Percentiles rank a stretch among this genome's conserved stretches.
Conservation (phyloP, 2,888 invertebrate genomes). For the Drosophila picticornis region DNA sequence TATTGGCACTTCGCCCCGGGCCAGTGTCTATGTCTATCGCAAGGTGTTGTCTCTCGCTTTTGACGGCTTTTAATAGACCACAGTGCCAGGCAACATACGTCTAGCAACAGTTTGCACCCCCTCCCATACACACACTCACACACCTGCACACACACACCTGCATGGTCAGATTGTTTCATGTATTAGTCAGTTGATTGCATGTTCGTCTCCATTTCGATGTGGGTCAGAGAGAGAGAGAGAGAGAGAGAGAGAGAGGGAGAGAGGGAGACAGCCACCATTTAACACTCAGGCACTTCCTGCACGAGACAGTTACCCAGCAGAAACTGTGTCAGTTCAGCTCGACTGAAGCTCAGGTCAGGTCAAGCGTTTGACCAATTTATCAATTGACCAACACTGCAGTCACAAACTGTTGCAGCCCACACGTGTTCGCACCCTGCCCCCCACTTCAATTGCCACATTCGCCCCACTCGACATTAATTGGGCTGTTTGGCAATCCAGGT, state of each 20-base stretch:
- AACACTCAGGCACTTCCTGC: constrained; percentile 30
- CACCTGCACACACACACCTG: constrained; percentile 8
- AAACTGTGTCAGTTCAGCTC: constrained; percentile 41
- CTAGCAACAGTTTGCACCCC: constrained; percentile 10
- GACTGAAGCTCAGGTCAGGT: constrained; percentile 33
- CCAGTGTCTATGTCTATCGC: constrained; percentile 16
- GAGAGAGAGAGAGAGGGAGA: not conserved
- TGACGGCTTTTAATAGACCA: constrained; percentile 41
- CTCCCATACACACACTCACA: constrained; percentile 14
- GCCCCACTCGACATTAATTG: constrained; percentile 11
- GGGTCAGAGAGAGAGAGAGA: not conserved
- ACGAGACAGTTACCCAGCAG: not conserved
- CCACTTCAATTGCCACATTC: not conserved
- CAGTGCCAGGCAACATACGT: not conserved
- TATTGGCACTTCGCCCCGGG: constrained; percentile 49
- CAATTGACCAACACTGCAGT: constrained; percentile 12
- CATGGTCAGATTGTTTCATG: constrained; percentile 38
- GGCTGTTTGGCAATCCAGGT: not conserved
- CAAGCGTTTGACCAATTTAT: constrained; percentile 46
- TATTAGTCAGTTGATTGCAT: constrained; percentile 39
- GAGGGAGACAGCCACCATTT: constrained; percentile 17
- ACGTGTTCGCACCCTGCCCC: not conserved
- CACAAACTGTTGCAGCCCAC: constrained; percentile 40
- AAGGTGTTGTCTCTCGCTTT: constrained; percentile 17
- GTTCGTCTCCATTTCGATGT: constrained; percentile 14